Percentiles rank a stretch among this genome's conserved stretches.
Evolutionary conservation across 2,888 invertebrate species (phyloP).

Genomic region (Suillia variegata): DNA sequence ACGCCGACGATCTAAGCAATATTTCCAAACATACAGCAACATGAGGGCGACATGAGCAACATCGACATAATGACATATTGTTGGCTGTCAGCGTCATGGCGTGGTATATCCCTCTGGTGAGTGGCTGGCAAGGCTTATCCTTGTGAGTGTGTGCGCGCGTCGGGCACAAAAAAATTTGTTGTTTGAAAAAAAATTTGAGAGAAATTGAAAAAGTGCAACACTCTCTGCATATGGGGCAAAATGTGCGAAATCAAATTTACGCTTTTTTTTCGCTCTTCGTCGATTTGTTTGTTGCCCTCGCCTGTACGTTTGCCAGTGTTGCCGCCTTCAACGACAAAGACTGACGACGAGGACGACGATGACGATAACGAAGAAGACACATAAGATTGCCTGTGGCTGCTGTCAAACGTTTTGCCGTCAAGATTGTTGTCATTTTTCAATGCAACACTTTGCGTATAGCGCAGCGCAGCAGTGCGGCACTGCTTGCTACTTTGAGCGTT

Average conservation of each 20-base stretch:
- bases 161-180: too few relatives aligned
- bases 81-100: neutral
- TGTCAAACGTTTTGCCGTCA: constrained; percentile 31
- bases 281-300: neutral
- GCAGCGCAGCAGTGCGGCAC: constrained; percentile 16
- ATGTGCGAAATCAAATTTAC: constrained; percentile 6
- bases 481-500: constrained; percentile 7
- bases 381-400: constrained; percentile 14
- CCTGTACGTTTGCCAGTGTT: neutral
- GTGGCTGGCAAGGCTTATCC: neutral
- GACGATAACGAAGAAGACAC: neutral
- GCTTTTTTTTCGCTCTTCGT: neutral
- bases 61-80: constrained; percentile 6
- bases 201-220: constrained; percentile 6
- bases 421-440: constrained; percentile 34
- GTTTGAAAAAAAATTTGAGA: neutral
- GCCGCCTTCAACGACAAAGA: neutral
- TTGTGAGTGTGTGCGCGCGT: neutral
- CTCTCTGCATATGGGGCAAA: constrained; percentile 1
- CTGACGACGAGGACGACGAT: neutral
- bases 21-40: neutral
- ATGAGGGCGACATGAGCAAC: neutral
- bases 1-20: neutral
- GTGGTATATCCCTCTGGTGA: neutral
- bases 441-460: constrained; percentile 19